A percentile compares a stretch with the other conserved stretches of the same genome.
Conservation (phyloP, 2,797 vertebrate genomes). For the Acrocephalus scirpaceus region DNA sequence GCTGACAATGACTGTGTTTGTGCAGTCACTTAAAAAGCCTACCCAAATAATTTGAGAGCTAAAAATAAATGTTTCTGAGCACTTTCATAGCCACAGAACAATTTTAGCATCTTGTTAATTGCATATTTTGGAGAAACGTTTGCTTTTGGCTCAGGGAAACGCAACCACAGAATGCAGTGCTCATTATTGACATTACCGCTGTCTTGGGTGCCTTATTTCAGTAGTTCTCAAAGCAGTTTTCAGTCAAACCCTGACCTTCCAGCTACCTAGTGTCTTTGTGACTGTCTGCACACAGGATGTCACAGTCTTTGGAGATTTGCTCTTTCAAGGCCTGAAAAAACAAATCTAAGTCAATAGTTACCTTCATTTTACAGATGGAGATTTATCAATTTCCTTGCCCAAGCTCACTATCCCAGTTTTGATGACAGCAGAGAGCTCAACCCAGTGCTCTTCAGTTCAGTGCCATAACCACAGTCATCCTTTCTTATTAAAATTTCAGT, state of each 20-base stretch:
- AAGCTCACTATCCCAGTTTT: neutral
- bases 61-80: slow-evolving; percentile 31
- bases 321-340: neutral
- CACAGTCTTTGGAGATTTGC: neutral
- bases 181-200: neutral
- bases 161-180: slow-evolving; percentile 16
- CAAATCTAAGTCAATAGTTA: neutral
- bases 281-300: neutral
- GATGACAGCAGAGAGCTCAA: neutral
- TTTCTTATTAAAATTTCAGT: neutral
- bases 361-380: neutral
- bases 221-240: neutral
- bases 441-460: neutral
- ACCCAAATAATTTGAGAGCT: slow-evolving; percentile 38
- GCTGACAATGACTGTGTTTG: slow-evolving; percentile 18
- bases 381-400: neutral
- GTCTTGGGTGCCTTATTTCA: neutral
- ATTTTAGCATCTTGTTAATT: slow-evolving; percentile 47
- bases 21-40: neutral
- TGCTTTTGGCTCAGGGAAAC: slow-evolving; percentile 31
- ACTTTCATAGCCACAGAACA: neutral
- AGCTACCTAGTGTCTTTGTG: neutral
- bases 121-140: slow-evolving; percentile 48
- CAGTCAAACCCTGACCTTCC: neutral
- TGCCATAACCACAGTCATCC: neutral